A percentile compares a stretch with the other conserved stretches of the same genome.
Conservation (phyloP, 2,797 vertebrate species). For the Leptoclinus maculatus region DNA sequence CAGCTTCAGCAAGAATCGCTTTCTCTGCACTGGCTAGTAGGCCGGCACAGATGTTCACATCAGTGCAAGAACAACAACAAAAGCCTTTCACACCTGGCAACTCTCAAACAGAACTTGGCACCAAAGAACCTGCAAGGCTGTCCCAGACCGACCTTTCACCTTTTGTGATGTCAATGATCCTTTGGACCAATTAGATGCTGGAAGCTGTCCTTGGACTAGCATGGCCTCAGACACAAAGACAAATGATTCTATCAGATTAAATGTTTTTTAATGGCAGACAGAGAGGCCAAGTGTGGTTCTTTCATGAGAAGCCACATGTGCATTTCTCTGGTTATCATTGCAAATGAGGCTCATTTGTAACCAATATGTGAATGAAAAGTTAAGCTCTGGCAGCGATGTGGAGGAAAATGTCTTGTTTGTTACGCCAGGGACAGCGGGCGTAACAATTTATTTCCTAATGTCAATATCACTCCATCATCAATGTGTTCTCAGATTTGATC, state of each 20-base stretch:
- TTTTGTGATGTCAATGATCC: conserved; percentile 84
- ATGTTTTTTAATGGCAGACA: conserved; percentile 94
- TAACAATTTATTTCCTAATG: conserved; percentile 61
- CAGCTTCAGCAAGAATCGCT: conserved; percentile 62
- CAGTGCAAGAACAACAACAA: conserved; percentile 84
- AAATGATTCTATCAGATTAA: conserved; percentile 96
- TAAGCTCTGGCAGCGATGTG: conserved; percentile 60
- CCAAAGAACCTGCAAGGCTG: conserved; percentile 80
- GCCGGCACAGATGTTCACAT: conserved; percentile 83
- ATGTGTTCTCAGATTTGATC: conserved; percentile 50
- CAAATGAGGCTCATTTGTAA: conserved; percentile 94
- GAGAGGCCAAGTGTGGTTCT: conserved; percentile 88
- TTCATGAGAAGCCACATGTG: conserved; percentile 73
- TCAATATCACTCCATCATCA: conserved; percentile 47
- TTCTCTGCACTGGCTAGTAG: conserved; percentile 68
- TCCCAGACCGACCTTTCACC: conserved; percentile 85
- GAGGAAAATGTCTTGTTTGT: conserved; percentile 72
- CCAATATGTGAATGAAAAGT: conserved; percentile 75
- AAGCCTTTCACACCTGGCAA: conserved; percentile 84
- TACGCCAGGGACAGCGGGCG: conserved; percentile 50
- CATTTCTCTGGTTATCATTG: conserved; percentile 90
- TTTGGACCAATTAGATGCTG: conserved; percentile 85
- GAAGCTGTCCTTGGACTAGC: conserved; percentile 89
- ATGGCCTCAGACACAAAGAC: conserved; percentile 90
- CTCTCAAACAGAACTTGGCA: conserved; percentile 84